Evolutionary conservation across 2,113 vertebrate genomes (phyloP).

Genomic region (Thryonomys swinderianus): DNA sequence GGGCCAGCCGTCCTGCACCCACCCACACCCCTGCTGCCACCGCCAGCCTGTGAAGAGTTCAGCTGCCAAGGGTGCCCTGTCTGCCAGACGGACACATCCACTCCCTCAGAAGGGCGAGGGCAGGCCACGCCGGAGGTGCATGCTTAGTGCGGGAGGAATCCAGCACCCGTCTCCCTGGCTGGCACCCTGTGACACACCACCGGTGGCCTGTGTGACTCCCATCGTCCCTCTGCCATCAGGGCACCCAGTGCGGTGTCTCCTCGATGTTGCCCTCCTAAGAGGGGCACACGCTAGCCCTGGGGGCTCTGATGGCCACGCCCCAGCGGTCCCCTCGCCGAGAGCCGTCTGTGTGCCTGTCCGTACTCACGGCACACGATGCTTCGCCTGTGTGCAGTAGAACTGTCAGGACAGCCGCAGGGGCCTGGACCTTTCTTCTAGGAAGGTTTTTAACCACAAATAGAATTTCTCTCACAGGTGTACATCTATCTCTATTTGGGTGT

Average conservation of each 20-base stretch:
- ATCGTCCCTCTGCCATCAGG: accelerated
- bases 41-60: accelerated
- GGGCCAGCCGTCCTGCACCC: accelerated
- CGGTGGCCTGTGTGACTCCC: background rate
- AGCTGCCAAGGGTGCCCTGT: accelerated
- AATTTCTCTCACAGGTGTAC: accelerated
- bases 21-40: accelerated
- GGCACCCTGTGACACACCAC: accelerated
- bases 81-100: accelerated
- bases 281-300: accelerated
- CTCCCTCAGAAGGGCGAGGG: accelerated
- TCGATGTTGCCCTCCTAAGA: accelerated
- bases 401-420: background rate
- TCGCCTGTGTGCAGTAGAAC: accelerated
- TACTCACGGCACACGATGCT: no score
- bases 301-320: accelerated
- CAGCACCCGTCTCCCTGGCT: background rate
- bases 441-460: background rate
- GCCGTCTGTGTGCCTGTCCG: accelerated
- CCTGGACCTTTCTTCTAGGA: background rate
- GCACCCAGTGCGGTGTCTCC: accelerated
- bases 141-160: accelerated
- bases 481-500: accelerated
- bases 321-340: accelerated
- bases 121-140: accelerated